Evolutionary conservation across 2,888 invertebrate genomes (phyloP).

Genomic region (Tanypteryx hageni): DNA sequence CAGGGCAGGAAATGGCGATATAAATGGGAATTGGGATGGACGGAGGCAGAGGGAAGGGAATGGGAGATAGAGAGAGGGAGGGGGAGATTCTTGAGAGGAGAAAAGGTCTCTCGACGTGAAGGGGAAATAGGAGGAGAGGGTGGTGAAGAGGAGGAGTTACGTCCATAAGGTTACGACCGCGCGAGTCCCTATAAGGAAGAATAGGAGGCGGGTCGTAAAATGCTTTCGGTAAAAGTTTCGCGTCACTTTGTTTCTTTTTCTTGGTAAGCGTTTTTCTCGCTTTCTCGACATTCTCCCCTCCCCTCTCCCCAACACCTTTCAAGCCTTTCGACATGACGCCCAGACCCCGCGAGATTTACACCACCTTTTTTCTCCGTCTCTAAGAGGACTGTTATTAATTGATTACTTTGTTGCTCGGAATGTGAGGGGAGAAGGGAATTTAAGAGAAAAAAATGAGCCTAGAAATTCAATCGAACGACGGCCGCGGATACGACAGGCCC

Average conservation of each 20-base stretch:
- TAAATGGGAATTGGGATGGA: not conserved
- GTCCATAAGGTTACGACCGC: not conserved
- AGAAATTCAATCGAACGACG: too few relatives aligned
- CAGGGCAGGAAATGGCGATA: not conserved
- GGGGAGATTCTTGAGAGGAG: not conserved
- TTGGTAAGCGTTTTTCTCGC: too few relatives aligned
- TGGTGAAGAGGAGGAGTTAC: not conserved
- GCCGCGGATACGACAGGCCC: too few relatives aligned
- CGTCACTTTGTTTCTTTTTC: not conserved
- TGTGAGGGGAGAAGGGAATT: too few relatives aligned
- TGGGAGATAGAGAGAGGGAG: not conserved
- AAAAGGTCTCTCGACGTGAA: constrained; percentile 8
- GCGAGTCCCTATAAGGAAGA: not conserved
- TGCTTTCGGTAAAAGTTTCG: not conserved
- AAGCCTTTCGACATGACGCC: too few relatives aligned
- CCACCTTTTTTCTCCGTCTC: too few relatives aligned
- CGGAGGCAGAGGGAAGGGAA: not conserved
- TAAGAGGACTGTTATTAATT: too few relatives aligned
- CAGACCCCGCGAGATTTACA: too few relatives aligned
- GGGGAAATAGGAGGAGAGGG: not conserved
- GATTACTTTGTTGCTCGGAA: too few relatives aligned
- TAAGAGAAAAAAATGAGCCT: too few relatives aligned
- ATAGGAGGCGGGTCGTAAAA: not conserved
- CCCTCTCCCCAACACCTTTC: too few relatives aligned
- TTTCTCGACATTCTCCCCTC: too few relatives aligned